Evolutionary conservation across 1,140 invertebrate genomes (phyloP), one percentile per base, ranked within the genome.

Genomic region (Aphaenogaster rudis): DNA sequence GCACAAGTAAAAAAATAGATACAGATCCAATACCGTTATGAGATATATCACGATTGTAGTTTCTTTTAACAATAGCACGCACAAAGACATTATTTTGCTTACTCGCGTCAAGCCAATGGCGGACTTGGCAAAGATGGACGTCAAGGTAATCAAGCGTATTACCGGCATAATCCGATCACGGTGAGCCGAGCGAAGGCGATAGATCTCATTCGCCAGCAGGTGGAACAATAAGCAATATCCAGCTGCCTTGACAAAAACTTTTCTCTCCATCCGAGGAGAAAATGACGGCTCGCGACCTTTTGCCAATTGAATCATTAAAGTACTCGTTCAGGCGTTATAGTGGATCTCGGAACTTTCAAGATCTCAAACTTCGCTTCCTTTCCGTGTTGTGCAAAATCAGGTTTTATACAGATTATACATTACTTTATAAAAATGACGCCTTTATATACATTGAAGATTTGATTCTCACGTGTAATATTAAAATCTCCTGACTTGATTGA

Each of bases 271-370:
- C 17, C 54, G n/a, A 36, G 42, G 6, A 81, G 86, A 89, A 86
- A 91, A 91, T 91, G 78, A 81, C 72, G 63, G 82, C 79, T 88
- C 33, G 54, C 54, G 33, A 81, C 57, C 42, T 64, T 42, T 50
- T 79, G 57, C 72, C 63, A 89, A 91, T 91, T 80, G 67, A 90
- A 89, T 84, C 45, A 15, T 79, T 74, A 64, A 50, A 48, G 61
- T 57, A 45, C 52, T 63, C 48, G 15, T 52, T 9, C 78, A 33
- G 21, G 21, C 72, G 63, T 79, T 59, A 48, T 15, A 9, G 66
- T 79, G 74, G 42, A 63, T 76, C 21, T 61, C 9, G n/a, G 36
- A 80, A 78, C 17, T 64, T 64, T 78, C 3, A 69, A 45, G 4
- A 45, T 28, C 13, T 59, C 6, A 2, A 13, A 42, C 36, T 59